Evolutionary conservation across 2,797 vertebrate species (phyloP).

Genomic region (Cirrhinus mrigala): DNA sequence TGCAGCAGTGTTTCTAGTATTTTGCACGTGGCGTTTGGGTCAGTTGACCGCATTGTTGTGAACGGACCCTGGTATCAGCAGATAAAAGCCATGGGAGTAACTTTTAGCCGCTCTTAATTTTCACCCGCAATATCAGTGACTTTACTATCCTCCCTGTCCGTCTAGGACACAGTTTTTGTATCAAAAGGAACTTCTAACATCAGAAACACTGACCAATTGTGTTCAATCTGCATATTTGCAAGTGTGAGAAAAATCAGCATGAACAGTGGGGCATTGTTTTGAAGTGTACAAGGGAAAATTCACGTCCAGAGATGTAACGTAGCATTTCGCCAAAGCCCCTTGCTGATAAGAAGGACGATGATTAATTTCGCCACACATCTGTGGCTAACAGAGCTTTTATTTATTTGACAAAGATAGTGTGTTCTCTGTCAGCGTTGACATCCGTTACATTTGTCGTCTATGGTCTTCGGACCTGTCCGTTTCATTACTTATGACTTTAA

Average conservation of each 20-base stretch:
- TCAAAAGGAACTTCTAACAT: constrained; percentile 49
- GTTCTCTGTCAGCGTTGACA: constrained; percentile 45
- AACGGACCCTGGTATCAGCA: constrained; percentile 56
- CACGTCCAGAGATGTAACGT: constrained; percentile 46
- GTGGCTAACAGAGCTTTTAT: constrained; percentile 50
- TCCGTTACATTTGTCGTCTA: constrained; percentile 32
- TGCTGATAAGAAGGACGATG: constrained; percentile 57
- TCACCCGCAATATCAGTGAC: constrained; percentile 38
- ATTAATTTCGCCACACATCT: constrained; percentile 58
- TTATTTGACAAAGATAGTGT: constrained; percentile 49
- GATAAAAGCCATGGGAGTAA: constrained; percentile 66
- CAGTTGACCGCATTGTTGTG: constrained; percentile 20
- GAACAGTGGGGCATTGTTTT: constrained; percentile 63
- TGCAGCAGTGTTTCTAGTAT: constrained; percentile 22
- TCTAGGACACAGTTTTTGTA: constrained; percentile 44
- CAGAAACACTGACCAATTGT: constrained; percentile 21
- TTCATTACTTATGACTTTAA: constrained; percentile 50
- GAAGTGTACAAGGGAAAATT: constrained; percentile 48
- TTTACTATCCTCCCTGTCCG: constrained; percentile 53
- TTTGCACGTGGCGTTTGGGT: constrained; percentile 17
- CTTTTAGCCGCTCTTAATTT: constrained; percentile 59
- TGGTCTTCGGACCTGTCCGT: constrained; percentile 28
- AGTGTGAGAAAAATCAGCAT: constrained; percentile 2
- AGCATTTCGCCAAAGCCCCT: constrained; percentile 50
- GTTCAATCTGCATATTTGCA: constrained; percentile 26